Conservation (phyloP, 2,888 invertebrate genomes). For the Punctoribates punctum region DNA sequence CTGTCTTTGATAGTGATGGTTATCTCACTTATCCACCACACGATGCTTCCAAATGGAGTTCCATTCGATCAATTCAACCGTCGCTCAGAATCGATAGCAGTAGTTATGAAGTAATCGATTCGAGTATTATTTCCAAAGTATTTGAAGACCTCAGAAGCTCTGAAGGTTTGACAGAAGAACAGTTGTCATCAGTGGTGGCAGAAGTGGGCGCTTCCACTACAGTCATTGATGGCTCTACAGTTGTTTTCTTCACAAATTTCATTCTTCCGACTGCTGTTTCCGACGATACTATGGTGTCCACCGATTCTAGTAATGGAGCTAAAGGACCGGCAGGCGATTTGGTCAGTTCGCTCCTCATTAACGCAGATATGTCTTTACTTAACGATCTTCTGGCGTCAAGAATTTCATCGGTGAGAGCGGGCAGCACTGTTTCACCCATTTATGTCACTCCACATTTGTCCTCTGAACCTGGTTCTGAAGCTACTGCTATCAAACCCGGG, state of each 20-base stretch:
- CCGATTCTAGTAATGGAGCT: conserved; percentile 30
- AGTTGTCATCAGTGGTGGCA: conserved; percentile 38
- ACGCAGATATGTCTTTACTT: conserved; percentile 37
- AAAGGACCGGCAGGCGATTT: conserved; percentile 38
- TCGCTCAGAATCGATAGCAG: conserved; percentile 39
- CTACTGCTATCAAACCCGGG: conserved; percentile 47
- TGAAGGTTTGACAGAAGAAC: conserved; percentile 39
- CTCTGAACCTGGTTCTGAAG: conserved; percentile 36
- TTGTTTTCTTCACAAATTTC: conserved; percentile 48
- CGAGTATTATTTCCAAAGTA: conserved; percentile 37
- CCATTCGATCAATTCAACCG: conserved; percentile 22
- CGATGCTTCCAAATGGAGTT: background rate
- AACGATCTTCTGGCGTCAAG: conserved; percentile 33
- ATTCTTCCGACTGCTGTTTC: conserved; percentile 11
- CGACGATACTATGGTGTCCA: conserved; percentile 12
- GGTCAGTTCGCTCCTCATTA: conserved; percentile 29
- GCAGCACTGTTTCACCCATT: conserved; percentile 1
- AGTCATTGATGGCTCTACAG: conserved; percentile 47
- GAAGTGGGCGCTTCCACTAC: conserved; percentile 45
- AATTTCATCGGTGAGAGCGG: background rate
- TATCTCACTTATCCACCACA: background rate
- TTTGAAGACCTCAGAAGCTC: conserved; percentile 36
- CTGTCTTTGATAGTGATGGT: background rate
- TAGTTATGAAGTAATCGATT: conserved; percentile 31
- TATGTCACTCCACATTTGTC: conserved; percentile 13